Conservation (phyloP, 2,797 vertebrate genomes). For the Nothura maculosa region DNA sequence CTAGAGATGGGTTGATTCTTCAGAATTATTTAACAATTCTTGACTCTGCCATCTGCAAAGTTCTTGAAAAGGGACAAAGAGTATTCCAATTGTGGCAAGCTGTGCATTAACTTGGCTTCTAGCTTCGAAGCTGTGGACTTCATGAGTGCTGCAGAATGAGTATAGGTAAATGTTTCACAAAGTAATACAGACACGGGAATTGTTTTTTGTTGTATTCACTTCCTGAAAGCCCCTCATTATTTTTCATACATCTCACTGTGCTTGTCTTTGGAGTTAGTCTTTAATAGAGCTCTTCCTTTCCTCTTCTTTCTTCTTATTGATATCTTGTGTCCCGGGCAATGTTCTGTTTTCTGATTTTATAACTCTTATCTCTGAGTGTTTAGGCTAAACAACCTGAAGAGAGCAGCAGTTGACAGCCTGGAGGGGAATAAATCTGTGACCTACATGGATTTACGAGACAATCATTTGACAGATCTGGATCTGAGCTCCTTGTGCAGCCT, state of each 20-base stretch:
- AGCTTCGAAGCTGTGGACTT: background rate
- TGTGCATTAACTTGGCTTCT: background rate
- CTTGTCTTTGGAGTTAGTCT: background rate
- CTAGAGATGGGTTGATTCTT: background rate
- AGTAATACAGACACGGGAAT: background rate
- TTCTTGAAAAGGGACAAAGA: background rate
- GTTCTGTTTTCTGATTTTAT: constrained; percentile 16
- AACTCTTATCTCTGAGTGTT: constrained; percentile 58
- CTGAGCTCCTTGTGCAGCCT: constrained; percentile 89
- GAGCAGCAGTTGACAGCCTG: constrained; percentile 81
- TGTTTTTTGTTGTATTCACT: background rate
- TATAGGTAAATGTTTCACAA: background rate
- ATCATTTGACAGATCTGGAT: constrained; percentile 89
- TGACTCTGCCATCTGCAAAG: background rate
- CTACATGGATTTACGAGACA: constrained; percentile 93
- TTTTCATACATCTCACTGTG: background rate
- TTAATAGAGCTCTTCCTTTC: background rate
- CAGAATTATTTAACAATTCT: background rate
- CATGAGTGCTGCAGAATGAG: background rate
- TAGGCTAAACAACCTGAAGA: constrained; percentile 91
- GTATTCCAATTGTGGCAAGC: background rate
- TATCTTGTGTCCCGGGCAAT: background rate
- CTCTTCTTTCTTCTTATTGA: background rate
- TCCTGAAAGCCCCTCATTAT: background rate
- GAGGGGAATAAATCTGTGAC: constrained; percentile 89